Percentiles rank a stretch among this genome's conserved stretches.
These are phyloP conservation scores for Drosophila kurseongensis DNA, from an alignment of 1,140 invertebrate species.

Conservation along the genomic window DNA sequence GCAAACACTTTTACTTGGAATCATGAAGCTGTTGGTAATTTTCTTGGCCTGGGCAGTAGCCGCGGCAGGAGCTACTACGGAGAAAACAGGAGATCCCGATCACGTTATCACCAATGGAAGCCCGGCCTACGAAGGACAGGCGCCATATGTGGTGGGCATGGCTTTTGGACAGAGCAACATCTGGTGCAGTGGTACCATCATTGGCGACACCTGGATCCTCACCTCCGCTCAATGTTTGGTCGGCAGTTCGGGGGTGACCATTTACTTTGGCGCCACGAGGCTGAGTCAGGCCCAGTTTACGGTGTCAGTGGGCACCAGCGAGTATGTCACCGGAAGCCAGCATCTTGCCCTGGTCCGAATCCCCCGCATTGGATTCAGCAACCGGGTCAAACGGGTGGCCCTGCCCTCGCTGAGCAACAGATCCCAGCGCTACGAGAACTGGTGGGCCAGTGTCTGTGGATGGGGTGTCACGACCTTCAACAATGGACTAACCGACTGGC, in stretches of 20 bases:
- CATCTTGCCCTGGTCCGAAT: conserved; percentile 54
- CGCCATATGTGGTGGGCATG: conserved; percentile 85
- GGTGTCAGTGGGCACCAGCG: conserved; percentile 17
- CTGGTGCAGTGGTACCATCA: conserved; percentile 61
- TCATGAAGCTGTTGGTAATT: conserved; percentile 16
- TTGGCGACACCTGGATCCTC: conserved; percentile 54
- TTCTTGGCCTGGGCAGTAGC: conserved; percentile 2
- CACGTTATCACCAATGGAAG: conserved; percentile 51
- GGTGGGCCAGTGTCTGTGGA: conserved; percentile 37
- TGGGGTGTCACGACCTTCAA: conserved; percentile 48
- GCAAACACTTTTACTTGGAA: not conserved
- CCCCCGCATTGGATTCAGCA: conserved; percentile 30
- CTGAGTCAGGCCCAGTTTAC: conserved; percentile 16
- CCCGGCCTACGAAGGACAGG: conserved; percentile 55
- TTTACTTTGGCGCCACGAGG: conserved; percentile 71
- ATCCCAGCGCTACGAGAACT: conserved; percentile 32
- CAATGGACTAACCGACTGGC: conserved; percentile 10
- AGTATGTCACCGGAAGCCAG: conserved; percentile 34
- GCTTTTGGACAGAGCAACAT: conserved; percentile 33
- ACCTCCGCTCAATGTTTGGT: conserved; percentile 44
- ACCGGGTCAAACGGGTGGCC: conserved; percentile 21
- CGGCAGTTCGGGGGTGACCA: conserved; percentile 31
- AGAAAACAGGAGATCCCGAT: not conserved
- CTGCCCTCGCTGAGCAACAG: conserved; percentile 25
- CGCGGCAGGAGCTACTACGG: not conserved